phyloP scores from a whole-genome alignment of 2,797 vertebrate genomes.

The Prunella strophiata region DNA sequence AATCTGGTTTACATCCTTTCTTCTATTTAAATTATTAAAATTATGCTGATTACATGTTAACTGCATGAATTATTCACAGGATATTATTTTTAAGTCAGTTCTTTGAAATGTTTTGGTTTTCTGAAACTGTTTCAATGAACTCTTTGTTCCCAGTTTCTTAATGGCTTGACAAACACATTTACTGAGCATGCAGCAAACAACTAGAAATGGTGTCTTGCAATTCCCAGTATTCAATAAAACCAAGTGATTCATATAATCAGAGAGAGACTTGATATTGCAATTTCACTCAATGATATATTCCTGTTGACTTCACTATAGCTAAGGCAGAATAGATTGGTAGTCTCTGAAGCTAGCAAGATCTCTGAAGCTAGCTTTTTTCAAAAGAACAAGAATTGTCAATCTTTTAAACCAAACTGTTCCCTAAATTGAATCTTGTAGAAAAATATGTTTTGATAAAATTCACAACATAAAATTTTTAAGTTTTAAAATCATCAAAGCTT shows the following conservation, averaged over 20 bases:
- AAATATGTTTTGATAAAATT: background rate
- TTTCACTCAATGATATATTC: background rate
- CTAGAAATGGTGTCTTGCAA: background rate
- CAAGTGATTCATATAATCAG: background rate
- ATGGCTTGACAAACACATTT: background rate
- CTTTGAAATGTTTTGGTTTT: background rate
- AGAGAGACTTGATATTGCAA: background rate
- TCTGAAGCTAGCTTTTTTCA: background rate
- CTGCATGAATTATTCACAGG: background rate
- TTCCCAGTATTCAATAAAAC: background rate
- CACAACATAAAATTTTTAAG: background rate
- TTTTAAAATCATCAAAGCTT: background rate
- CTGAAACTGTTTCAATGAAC: background rate
- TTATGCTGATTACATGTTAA: background rate
- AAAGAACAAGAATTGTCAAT: background rate
- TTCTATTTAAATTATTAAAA: background rate
- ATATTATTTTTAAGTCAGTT: background rate
- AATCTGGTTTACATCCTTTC: background rate
- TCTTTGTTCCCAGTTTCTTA: background rate
- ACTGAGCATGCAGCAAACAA: background rate
- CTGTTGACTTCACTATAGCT: background rate
- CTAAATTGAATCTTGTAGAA: background rate
- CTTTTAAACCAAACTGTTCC: background rate
- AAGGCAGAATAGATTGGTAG: background rate
- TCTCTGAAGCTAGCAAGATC: background rate